A percentile compares a stretch with the other conserved stretches of the same genome.
Evolutionary conservation across 2,888 invertebrate genomes (phyloP).

Genomic region (Eilema depressum): DNA sequence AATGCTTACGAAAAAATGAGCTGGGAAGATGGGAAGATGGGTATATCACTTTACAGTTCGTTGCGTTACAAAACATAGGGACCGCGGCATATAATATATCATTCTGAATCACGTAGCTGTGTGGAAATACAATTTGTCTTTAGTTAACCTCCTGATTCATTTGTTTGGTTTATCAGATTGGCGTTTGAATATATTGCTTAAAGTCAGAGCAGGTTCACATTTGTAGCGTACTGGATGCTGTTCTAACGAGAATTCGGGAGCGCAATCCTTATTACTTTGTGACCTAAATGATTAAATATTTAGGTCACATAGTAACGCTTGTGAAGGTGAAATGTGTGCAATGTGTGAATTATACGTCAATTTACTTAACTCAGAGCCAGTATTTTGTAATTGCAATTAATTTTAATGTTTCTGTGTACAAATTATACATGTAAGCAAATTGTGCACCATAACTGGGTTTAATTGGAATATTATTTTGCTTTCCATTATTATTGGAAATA

Average conservation of each 20-base stretch:
- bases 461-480: too few species aligned
- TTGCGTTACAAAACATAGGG: slow-evolving; percentile 3
- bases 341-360: too few species aligned
- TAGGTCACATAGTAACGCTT: not conserved
- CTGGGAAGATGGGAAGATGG: slow-evolving; percentile 3
- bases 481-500: too few species aligned
- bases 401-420: not conserved
- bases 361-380: too few species aligned
- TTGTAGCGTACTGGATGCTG: not conserved
- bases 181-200: not conserved
- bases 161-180: slow-evolving; percentile 2
- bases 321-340: not conserved
- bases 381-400: not conserved
- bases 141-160: not conserved
- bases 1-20: slow-evolving; percentile 1
- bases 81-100: not conserved
- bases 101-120: not conserved
- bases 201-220: not conserved
- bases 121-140: slow-evolving; percentile 4
- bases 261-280: not conserved
- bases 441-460: too few species aligned
- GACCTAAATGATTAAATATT: not conserved
- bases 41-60: slow-evolving; percentile 7
- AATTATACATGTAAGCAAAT: not conserved
- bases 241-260: not conserved